Evolutionary conservation across 2,888 invertebrate species (phyloP).

Genomic region (Cremastinae sp.): DNA sequence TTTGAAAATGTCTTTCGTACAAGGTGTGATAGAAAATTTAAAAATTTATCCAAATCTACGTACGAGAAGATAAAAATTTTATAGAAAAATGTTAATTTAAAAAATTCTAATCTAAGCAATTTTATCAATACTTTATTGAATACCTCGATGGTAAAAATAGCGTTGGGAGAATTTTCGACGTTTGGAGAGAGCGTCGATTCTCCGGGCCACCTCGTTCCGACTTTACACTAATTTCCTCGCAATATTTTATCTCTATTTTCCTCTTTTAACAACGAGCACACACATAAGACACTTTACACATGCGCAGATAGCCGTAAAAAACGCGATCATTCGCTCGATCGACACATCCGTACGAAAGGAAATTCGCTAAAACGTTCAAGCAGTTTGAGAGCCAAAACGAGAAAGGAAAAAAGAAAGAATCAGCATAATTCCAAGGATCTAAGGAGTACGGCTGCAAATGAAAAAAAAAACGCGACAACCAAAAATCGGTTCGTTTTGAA

Average conservation of each 20-base stretch:
- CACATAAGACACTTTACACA: constrained; percentile 73
- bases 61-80: no score
- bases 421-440: constrained; percentile 37
- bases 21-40: constrained; percentile 56
- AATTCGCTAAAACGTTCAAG: constrained; percentile 56
- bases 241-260: constrained; percentile 4
- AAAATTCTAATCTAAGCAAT: constrained; percentile 60
- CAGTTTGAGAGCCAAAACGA: constrained; percentile 44
- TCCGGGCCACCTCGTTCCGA: constrained; percentile 55
- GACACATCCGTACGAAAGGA: constrained; percentile 61
- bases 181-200: constrained; percentile 65
- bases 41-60: no score
- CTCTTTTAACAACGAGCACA: constrained; percentile 60
- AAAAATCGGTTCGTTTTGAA: constrained; percentile 29
- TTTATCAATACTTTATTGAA: constrained; percentile 46
- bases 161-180: constrained; percentile 32
- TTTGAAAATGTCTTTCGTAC: constrained; percentile 9
- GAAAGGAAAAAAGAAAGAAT: constrained; percentile 26
- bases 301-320: constrained; percentile 73
- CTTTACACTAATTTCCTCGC: not conserved
- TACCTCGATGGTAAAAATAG: constrained; percentile 70
- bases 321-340: constrained; percentile 68
- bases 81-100: not conserved
- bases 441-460: constrained; percentile 30
- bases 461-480: constrained; percentile 54